phyloP scores from a whole-genome alignment of 2,888 invertebrate species.

The Protodeltote pygarga region DNA sequence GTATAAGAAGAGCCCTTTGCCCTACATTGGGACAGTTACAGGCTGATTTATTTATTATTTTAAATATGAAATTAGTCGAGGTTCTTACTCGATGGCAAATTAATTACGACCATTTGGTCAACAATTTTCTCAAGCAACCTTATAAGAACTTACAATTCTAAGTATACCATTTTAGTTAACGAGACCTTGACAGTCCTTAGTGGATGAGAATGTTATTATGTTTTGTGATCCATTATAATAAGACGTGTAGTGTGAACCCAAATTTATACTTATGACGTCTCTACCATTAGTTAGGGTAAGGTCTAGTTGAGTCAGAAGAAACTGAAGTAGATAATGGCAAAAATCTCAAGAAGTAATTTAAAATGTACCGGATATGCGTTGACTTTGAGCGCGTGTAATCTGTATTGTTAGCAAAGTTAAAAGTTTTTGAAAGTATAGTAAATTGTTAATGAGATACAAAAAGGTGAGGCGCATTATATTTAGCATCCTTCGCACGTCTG shows the following conservation, averaged over 20 bases:
- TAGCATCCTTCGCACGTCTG: constrained; percentile 18
- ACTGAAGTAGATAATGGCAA: constrained; percentile 46
- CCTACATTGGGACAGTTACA: no score
- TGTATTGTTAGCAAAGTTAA: no score
- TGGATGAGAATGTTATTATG: constrained; percentile 70
- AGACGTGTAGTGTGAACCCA: constrained; percentile 76
- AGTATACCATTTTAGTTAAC: constrained; percentile 63
- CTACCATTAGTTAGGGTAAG: constrained; percentile 54
- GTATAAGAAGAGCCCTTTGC: no score
- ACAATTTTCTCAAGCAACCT: constrained; percentile 53
- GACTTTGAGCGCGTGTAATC: constrained; percentile 20
- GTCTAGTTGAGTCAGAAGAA: constrained; percentile 49
- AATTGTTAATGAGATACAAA: constrained; percentile 31
- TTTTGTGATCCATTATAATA: constrained; percentile 63
- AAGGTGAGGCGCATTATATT: constrained; percentile 26
- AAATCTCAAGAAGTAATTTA: constrained; percentile 46
- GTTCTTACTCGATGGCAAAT: constrained; percentile 35
- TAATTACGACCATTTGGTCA: constrained; percentile 38
- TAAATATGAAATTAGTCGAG: constrained; percentile 26
- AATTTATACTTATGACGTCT: constrained; percentile 77
- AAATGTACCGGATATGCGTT: constrained; percentile 31
- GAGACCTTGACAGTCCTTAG: constrained; percentile 72
- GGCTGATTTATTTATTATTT: no score
- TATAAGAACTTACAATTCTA: constrained; percentile 57
- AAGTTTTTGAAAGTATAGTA: constrained; percentile 23